Percentiles rank a stretch among this genome's conserved stretches.
Evolutionary conservation across 1,140 invertebrate species (phyloP).

Genomic region (Periplaneta americana): DNA sequence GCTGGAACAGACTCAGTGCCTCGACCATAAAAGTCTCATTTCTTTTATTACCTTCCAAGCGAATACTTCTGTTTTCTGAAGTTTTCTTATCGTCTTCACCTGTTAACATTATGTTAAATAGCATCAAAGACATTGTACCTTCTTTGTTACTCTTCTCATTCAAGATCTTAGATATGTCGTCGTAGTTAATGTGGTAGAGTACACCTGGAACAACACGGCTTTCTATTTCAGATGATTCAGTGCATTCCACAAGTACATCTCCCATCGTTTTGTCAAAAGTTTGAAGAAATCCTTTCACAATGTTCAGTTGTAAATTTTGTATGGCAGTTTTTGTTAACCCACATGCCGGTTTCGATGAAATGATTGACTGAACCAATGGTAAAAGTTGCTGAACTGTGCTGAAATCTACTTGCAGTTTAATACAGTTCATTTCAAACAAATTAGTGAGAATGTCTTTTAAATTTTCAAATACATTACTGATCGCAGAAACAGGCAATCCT

Average conservation of each 20-base stretch:
- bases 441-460: background rate
- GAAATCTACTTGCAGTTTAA: conserved; percentile 9
- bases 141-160: background rate
- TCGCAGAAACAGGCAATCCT: background rate
- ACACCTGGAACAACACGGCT: background rate
- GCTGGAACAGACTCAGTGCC: background rate
- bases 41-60: background rate
- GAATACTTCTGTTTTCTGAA: background rate
- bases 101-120: conserved; percentile 16
- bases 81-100: background rate
- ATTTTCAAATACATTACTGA: background rate
- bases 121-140: background rate
- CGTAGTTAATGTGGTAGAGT: conserved; percentile 1
- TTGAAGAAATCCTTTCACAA: conserved; percentile 11
- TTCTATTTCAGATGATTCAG: background rate
- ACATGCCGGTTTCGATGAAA: conserved; percentile 12
- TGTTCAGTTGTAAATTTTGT: background rate
- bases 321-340: background rate
- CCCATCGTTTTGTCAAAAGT: background rate
- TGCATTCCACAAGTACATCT: conserved; percentile 2
- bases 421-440: background rate
- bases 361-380: background rate
- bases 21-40: background rate
- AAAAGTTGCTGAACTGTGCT: conserved; percentile 8
- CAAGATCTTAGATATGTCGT: background rate